These are phyloP conservation scores for Petrosia ficiformis DNA, from an alignment of 37 sponge, comb jelly and placozoan genomes.

Conservation along the genomic window DNA sequence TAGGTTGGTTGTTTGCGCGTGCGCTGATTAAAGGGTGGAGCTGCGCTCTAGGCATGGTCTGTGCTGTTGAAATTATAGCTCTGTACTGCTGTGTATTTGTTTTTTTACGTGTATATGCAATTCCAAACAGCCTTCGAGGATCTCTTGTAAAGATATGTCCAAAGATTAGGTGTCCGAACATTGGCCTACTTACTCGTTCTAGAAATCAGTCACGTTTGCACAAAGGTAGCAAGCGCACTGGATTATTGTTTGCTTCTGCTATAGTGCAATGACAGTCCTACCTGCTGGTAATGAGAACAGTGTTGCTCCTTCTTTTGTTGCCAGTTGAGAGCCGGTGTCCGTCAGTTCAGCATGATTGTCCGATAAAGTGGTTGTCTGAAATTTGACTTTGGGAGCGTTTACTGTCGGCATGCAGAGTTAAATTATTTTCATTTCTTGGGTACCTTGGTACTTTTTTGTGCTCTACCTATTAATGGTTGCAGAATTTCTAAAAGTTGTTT, in stretches of 20 bases:
- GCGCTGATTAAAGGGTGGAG: no score
- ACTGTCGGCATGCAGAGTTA: neutral
- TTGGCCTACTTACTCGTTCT: neutral
- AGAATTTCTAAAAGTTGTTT: no score
- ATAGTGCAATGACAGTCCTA: neutral
- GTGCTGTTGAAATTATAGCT: no score
- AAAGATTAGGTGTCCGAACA: neutral
- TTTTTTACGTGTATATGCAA: neutral
- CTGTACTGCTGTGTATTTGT: no score
- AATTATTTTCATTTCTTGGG: neutral
- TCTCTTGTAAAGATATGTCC: no score
- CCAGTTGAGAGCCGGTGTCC: neutral
- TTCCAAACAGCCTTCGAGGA: no score
- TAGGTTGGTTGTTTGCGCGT: no score
- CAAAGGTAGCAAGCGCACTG: neutral
- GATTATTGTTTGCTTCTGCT: neutral
- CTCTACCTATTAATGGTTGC: no score
- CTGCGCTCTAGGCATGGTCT: no score
- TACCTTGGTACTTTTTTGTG: no score
- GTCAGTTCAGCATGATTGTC: neutral
- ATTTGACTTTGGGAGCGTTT: neutral
- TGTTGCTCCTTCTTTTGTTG: no score
- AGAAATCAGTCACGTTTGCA: neutral
- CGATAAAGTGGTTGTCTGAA: neutral
- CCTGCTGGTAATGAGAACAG: no score